Evolutionary conservation across 2,113 vertebrate genomes (phyloP).

Genomic region (Anguilla rostrata): DNA sequence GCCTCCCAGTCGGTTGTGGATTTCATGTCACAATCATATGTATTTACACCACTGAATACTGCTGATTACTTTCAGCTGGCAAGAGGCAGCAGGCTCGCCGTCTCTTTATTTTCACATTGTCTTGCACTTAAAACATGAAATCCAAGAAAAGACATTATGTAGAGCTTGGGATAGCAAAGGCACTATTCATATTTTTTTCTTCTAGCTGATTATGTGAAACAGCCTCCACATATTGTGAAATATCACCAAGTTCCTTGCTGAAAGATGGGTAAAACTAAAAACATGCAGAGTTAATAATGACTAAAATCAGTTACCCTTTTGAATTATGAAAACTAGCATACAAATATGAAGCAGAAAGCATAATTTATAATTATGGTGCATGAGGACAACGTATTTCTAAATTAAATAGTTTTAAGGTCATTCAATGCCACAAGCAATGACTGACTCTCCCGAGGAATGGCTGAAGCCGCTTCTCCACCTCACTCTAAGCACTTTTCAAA

Average conservation of each 20-base stretch:
- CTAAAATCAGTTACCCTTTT: not conserved
- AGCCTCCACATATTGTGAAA: not conserved
- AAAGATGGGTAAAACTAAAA: not conserved
- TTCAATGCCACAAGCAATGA: not conserved
- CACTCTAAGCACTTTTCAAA: not conserved
- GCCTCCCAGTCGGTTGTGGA: not conserved
- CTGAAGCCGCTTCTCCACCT: not conserved
- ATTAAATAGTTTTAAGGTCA: not conserved
- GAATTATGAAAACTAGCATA: not conserved
- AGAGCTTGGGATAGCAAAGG: not conserved
- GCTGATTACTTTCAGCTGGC: not conserved
- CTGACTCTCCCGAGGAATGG: not conserved
- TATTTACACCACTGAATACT: not conserved
- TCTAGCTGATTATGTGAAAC: not conserved
- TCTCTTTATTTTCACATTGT: not conserved
- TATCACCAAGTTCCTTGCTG: not conserved
- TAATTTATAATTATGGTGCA: not conserved
- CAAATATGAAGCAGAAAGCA: not conserved
- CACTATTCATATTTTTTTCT: not conserved
- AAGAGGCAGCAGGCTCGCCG: not conserved
- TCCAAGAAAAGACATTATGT: not conserved
- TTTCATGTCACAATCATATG: not conserved
- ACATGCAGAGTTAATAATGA: not conserved
- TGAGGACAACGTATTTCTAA: not conserved
- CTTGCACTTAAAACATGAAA: not conserved